Evolutionary conservation across 2,888 invertebrate genomes (phyloP).

Genomic region (Campaea margaritaria): DNA sequence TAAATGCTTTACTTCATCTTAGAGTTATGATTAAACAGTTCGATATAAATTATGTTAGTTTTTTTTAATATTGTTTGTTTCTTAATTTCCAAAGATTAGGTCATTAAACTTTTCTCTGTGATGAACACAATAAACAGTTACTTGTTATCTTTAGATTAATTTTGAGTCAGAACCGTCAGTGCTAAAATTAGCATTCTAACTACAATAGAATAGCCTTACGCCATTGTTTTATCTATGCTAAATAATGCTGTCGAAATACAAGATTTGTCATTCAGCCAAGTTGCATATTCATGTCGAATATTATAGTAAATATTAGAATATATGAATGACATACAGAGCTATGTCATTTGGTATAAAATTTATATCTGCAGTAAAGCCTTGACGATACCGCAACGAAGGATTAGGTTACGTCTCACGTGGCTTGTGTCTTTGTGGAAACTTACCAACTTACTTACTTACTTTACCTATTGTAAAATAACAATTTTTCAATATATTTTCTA

Average conservation of each 20-base stretch:
- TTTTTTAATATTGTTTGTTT: no score
- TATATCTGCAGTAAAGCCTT: slow-evolving; percentile 1
- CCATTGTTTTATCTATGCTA: slow-evolving; percentile 4
- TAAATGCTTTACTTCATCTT: no score
- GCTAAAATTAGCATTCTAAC: slow-evolving; percentile 5
- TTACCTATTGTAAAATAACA: no score
- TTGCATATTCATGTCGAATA: slow-evolving; percentile 13
- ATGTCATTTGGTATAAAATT: no score
- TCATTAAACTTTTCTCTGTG: no score
- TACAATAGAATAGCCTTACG: slow-evolving; percentile 3
- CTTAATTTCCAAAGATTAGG: no score
- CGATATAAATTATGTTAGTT: no score
- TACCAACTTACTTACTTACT: not conserved
- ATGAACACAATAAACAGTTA: no score
- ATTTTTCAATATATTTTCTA: no score
- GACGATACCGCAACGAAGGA: slow-evolving; percentile 11
- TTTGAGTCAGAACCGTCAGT: not conserved
- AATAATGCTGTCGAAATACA: slow-evolving; percentile 13
- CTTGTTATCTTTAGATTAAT: not conserved
- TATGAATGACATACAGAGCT: no score
- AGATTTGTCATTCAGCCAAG: slow-evolving; percentile 6
- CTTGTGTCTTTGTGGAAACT: not conserved
- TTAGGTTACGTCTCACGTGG: slow-evolving; percentile 8
- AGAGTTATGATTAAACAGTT: no score
- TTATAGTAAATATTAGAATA: not conserved